Conservation (phyloP, 2,113 vertebrate species). For the Tor tambroides region DNA sequence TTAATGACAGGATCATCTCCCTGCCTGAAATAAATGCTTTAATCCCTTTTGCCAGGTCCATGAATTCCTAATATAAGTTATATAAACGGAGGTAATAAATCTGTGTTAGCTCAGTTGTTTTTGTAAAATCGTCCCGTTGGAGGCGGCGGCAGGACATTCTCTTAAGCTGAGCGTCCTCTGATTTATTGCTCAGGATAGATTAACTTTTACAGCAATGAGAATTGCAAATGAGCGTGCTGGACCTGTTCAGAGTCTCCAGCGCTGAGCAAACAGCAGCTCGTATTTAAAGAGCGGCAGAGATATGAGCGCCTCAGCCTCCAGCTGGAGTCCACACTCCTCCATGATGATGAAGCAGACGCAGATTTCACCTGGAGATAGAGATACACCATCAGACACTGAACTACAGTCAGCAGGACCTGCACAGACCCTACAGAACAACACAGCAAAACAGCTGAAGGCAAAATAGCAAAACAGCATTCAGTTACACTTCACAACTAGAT, state of each 20-base stretch:
- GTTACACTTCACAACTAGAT: too few species aligned
- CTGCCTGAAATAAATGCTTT: conserved; percentile 99
- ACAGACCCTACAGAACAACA: too few species aligned
- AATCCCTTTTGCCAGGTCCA: conserved; percentile 99
- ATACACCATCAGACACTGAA: too few species aligned
- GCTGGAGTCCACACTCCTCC: too few species aligned
- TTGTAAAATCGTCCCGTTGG: conserved; percentile 94
- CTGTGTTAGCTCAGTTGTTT: conserved; percentile 99
- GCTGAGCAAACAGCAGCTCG: conserved; percentile 57
- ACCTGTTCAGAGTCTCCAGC: conserved; percentile 62
- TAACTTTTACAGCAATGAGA: conserved; percentile 86
- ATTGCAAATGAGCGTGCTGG: conserved; percentile 80
- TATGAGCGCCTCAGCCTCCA: neutral
- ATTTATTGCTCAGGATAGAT: conserved; percentile 88
- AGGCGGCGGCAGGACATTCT: conserved; percentile 91
- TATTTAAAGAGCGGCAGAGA: conserved; percentile 34
- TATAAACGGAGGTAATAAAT: conserved; percentile 99
- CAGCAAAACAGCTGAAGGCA: too few species aligned
- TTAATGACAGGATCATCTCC: conserved; percentile 99
- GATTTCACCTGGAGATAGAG: too few species aligned
- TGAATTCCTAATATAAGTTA: conserved; percentile 99
- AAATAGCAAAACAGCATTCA: too few species aligned
- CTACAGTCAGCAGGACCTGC: too few species aligned
- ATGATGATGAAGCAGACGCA: neutral
- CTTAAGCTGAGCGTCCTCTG: conserved; percentile 91